Evolutionary conservation across 2,888 invertebrate genomes (phyloP), one percentile per base, ranked within the genome.

Genomic region (Apamea epomidion): DNA sequence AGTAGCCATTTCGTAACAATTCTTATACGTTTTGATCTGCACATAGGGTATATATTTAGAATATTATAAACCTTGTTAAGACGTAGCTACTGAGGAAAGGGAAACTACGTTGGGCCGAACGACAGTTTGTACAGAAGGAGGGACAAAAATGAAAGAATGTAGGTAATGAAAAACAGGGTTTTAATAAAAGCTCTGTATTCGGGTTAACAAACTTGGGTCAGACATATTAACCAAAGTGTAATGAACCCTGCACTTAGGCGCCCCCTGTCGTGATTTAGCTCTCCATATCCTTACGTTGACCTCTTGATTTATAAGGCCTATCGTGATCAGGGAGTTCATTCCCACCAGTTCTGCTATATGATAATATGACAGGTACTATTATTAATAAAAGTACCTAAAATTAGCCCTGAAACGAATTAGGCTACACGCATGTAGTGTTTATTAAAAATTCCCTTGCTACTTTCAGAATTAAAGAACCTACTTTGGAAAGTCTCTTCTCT

Each of bases 241-340:
- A 71, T 70, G 76, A 85, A 83, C 85, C 58, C 67, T 65, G 21
- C 42, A 64, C 12, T 67, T 54, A 60, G 51, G 70, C 60, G 60
- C 76, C 80, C 87, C 68, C 54, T 74, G 64, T 60, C 68, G 84
- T 87, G 79, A 83, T 86, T 86, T 75, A 62, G 75, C 48, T 45
- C 79, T 37, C 62, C 62, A 73, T 78, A 78, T 80, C 72, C 73
- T 83, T 65, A 70, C 75, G 70, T 78, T 73, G 74, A 83, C 73
- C 76, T 68, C 67, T 37, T 83, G 73, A 71, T 64, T 68, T 71
- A 83, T 72, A 60, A 54, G 32, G 32, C 29, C 62, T 76, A 42
- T 76, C 84, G 60, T 74, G 71, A 64, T 65, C 5, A n/a, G 25
- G n/a, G 45, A 73, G 85, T 78, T 76, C 74, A 48, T 87, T 87